phyloP scores from a whole-genome alignment of 2,113 vertebrate genomes.

The Vulpes ferrilata region DNA sequence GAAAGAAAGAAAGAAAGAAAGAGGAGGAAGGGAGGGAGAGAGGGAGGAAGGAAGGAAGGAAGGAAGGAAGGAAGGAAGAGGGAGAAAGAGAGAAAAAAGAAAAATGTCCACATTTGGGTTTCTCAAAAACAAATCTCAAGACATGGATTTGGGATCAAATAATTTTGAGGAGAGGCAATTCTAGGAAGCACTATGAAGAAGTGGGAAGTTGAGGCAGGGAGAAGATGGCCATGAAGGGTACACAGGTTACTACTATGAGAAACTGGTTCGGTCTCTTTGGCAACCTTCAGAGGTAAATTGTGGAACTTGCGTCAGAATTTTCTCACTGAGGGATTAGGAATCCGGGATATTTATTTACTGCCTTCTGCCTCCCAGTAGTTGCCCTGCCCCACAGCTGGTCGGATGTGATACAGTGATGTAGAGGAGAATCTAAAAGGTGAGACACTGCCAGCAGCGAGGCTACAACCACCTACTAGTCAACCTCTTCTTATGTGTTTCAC shows the following conservation, averaged over 20 bases:
- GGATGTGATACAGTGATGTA: fast-evolving
- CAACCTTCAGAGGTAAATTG: not conserved
- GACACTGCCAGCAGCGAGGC: fast-evolving
- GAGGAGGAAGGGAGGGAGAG: too few species aligned
- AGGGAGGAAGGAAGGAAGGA: too few species aligned
- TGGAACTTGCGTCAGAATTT: not conserved
- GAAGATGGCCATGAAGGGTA: fast-evolving
- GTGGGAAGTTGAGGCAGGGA: fast-evolving
- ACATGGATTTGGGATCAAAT: not conserved
- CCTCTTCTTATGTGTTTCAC: not conserved
- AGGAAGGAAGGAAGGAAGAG: too few species aligned
- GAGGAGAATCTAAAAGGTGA: not conserved
- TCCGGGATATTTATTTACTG: not conserved
- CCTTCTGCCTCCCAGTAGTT: not conserved
- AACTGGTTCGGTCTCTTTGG: not conserved
- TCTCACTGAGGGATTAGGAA: not conserved
- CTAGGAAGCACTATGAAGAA: fast-evolving
- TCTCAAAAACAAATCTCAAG: not conserved
- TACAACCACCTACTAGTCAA: not conserved
- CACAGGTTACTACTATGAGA: fast-evolving
- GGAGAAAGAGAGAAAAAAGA: not conserved
- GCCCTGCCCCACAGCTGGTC: fast-evolving
- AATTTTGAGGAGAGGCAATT: not conserved
- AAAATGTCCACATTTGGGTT: not conserved
- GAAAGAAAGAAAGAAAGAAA: too few species aligned